Base-by-base conservation (phyloP, 2,113 vertebrate species). In the Hyla sarda region DNA sequence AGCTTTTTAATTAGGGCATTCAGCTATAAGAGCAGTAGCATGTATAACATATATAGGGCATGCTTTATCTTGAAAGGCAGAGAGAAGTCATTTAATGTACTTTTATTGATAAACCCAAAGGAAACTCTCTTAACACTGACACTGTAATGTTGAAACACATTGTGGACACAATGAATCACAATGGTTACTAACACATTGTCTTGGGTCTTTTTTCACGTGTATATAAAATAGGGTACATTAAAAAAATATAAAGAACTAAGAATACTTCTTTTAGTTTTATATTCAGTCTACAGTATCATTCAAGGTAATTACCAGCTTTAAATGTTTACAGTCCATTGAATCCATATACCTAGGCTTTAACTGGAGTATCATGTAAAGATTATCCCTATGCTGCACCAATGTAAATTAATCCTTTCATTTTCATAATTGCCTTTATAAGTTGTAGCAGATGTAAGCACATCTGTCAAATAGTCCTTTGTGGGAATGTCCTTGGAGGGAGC, bases 351-450 rank as follows among this genome's bases (percentile, higher is more conserved):
- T 17, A 81, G 11, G 23, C 13, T 45, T 45, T 30, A 23, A 19
- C 30, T 48, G 19, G 47, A 62, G 54, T 62, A 60, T 67, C 52
- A 48, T 67, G 65, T 30, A 32, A 30, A 9, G 10, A 37, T 85
- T 23, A 34, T 32, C 73, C 62, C 69, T 11, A 73, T 41, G 62
- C 37, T 62, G 25, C 34, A n/a, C 19, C 78, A 62, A 81, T 62
- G 78, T 65, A 81, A 81, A 81, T 81, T 21, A 81, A 81, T 41
- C 34, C 78, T 80, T 60, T 80, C 56, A 81, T 60, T 62, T 81
- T 81, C n/a, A 25, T 81, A 81, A 81, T 81, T 81, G 58, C 56
- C 78, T 47, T 52, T 81, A 62, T 81, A 81, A 81, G 37, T 45
- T 62, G 58, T 28, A 65, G 58, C 78, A 81, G 78, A 81, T 81